Evolutionary conservation across 1,140 invertebrate species (phyloP).

Genomic region (Hyposmocoma kahamanoa): DNA sequence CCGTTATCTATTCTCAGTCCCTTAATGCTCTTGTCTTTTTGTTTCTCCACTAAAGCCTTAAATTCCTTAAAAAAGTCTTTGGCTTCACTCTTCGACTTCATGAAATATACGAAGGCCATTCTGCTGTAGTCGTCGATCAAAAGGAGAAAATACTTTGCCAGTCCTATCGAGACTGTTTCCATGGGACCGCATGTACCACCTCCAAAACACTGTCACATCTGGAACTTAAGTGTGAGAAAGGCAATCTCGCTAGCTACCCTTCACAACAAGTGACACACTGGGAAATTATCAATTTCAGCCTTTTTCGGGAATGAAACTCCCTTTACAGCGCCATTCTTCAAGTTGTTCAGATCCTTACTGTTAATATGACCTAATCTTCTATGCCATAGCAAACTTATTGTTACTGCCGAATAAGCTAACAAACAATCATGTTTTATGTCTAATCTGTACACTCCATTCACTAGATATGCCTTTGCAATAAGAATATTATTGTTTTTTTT

Average conservation of each 20-base stretch:
- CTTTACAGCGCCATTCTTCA: conserved; percentile 21
- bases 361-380: conserved; percentile 33
- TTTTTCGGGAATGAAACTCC: conserved; percentile 20
- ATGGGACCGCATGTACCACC: conserved; percentile 53
- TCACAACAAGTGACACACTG: conserved; percentile 23
- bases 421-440: conserved; percentile 6
- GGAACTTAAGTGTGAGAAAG: conserved; percentile 17
- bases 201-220: conserved; percentile 22
- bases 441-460: conserved; percentile 21
- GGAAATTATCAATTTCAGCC: conserved; percentile 12
- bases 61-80: conserved; percentile 28
- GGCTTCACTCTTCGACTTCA: conserved; percentile 35
- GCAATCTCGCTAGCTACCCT: conserved; percentile 25
- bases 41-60: conserved; percentile 36
- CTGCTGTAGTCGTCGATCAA: conserved; percentile 42
- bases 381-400: conserved; percentile 19
- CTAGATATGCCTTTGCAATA: conserved; percentile 12
- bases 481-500: background rate
- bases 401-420: conserved; percentile 14
- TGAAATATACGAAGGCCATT: conserved; percentile 39
- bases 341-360: conserved; percentile 13
- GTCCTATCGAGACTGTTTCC: conserved; percentile 28
- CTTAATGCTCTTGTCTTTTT: conserved; percentile 36
- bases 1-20: conserved; percentile 45
- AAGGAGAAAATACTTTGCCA: conserved; percentile 39